phyloP scores from a whole-genome alignment of 2,797 vertebrate genomes.

The Peromyscus eremicus region DNA sequence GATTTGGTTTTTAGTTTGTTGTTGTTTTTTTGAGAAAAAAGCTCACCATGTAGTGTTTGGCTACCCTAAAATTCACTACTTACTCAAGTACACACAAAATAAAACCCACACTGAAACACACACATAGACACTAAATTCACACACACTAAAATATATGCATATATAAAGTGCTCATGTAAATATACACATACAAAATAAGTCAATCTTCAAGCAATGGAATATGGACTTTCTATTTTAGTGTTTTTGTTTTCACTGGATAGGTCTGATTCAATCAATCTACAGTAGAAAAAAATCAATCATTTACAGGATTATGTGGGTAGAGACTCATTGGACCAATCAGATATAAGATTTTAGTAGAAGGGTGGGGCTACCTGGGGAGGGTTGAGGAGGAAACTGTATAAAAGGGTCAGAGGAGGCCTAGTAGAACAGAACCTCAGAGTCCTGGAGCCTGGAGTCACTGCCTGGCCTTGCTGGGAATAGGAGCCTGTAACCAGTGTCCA shows the following conservation, averaged over 20 bases:
- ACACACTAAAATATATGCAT: background rate
- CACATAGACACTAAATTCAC: background rate
- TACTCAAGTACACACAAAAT: background rate
- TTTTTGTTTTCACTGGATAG: background rate
- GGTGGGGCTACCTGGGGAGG: background rate
- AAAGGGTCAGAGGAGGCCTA: background rate
- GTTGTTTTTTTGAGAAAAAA: no score
- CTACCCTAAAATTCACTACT: no score
- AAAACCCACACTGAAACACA: background rate
- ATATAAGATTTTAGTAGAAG: background rate
- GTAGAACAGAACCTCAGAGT: background rate
- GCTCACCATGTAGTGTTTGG: no score
- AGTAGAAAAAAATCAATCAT: background rate
- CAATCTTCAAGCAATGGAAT: background rate
- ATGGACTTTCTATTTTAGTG: background rate
- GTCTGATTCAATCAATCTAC: background rate
- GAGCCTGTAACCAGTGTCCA: background rate
- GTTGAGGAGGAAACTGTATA: background rate
- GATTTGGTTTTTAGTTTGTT: background rate
- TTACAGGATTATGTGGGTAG: background rate
- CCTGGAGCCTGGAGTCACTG: background rate
- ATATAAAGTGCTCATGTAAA: background rate
- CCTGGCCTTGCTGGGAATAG: background rate
- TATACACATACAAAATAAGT: background rate
- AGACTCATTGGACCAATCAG: background rate